A percentile compares a stretch with the other conserved stretches of the same genome.
Conservation (phyloP, 2,797 vertebrate species). For the Neosilurus mollespiculum region DNA sequence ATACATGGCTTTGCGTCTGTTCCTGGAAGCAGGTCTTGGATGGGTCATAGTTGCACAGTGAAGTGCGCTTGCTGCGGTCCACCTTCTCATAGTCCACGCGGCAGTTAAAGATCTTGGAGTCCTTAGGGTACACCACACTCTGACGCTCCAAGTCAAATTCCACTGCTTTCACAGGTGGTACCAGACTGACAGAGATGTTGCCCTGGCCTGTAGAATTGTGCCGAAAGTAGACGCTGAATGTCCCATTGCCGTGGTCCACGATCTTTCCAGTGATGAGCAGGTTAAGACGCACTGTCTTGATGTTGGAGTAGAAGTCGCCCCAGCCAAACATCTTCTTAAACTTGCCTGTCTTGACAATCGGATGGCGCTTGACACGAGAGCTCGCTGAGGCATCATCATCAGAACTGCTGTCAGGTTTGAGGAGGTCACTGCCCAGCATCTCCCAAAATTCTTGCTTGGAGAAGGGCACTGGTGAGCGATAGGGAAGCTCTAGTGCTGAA, state of each 20-base stretch:
- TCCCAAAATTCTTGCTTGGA: conserved; percentile 87
- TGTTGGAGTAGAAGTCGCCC: conserved; percentile 98
- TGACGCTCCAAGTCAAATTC: conserved; percentile 95
- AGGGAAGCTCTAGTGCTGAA: conserved; percentile 83
- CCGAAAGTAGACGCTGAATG: conserved; percentile 93
- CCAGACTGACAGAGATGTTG: conserved; percentile 95
- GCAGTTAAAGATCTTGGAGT: conserved; percentile 98
- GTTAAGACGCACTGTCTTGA: conserved; percentile 96
- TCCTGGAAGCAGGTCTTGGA: conserved; percentile 95
- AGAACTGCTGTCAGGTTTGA: conserved; percentile 58
- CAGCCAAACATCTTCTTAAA: conserved; percentile 97
- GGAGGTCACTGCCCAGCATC: conserved; percentile 80
- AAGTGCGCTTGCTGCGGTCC: conserved; percentile 89
- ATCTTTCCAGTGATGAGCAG: conserved; percentile 97
- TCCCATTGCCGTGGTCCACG: conserved; percentile 95
- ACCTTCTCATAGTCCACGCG: conserved; percentile 95
- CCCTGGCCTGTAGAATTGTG: conserved; percentile 97
- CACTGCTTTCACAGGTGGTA: conserved; percentile 91
- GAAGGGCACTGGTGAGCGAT: conserved; percentile 76
- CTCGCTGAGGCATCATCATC: conserved; percentile 57
- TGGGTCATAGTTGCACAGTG: conserved; percentile 92
- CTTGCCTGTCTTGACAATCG: conserved; percentile 81
- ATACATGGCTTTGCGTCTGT: conserved; percentile 91
- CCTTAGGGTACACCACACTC: conserved; percentile 95
- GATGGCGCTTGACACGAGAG: conserved; percentile 78